Evolutionary conservation across 2,113 vertebrate genomes (phyloP).

Genomic region (Peromyscus californicus): DNA sequence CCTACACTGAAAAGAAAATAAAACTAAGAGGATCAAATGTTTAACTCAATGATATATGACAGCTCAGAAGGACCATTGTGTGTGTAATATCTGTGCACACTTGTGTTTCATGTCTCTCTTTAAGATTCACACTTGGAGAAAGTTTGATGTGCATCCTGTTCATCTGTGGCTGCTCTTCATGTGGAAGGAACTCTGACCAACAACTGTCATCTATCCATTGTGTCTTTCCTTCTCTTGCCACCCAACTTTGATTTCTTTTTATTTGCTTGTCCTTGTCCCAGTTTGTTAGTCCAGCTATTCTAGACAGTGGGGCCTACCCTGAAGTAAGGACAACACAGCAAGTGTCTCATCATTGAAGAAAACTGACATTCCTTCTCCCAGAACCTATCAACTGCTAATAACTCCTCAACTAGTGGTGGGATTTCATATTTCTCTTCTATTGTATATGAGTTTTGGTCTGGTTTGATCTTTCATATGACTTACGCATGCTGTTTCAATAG

Average conservation of each 20-base stretch:
- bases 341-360: too few species aligned
- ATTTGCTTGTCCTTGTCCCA: neutral
- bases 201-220: too few species aligned
- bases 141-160: neutral
- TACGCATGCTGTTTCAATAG: neutral
- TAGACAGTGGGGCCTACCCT: neutral
- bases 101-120: neutral
- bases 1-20: neutral
- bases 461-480: neutral
- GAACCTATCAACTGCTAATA: neutral
- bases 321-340: too few species aligned
- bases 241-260: neutral
- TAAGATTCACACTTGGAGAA: neutral
- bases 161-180: neutral
- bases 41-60: neutral
- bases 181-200: neutral
- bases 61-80: too few species aligned
- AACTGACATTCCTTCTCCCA: neutral
- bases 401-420: neutral
- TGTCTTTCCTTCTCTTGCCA: neutral
- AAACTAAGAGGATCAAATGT: too few species aligned
- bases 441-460: neutral
- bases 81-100: neutral
- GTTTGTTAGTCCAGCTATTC: neutral
- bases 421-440: neutral